Evolutionary conservation across 2,888 invertebrate species (phyloP).

Genomic region (Ypsolopha scabrella): DNA sequence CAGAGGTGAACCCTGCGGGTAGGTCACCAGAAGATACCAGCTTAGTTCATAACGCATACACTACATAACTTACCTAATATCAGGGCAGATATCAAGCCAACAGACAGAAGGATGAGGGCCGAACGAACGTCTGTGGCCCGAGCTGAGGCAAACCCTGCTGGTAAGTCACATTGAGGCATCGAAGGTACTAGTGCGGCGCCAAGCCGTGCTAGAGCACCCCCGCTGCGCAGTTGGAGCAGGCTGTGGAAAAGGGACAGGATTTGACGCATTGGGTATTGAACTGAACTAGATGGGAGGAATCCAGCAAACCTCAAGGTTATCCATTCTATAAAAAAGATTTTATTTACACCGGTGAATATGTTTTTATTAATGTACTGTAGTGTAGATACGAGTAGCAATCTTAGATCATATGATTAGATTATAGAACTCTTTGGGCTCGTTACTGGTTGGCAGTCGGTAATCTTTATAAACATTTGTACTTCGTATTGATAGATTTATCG

Average conservation of each 20-base stretch:
- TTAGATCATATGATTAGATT: no score
- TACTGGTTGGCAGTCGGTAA: no score
- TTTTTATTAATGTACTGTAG: no score
- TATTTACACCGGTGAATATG: neutral
- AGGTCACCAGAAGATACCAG: neutral
- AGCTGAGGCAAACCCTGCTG: constrained; percentile 69
- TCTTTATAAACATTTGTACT: no score
- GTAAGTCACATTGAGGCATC: constrained; percentile 67
- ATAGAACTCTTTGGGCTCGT: no score
- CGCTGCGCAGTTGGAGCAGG: constrained; percentile 43
- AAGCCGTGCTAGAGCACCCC: constrained; percentile 42
- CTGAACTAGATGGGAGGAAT: no score
- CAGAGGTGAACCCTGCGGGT: neutral
- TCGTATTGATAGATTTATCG: no score
- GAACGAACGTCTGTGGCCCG: constrained; percentile 70
- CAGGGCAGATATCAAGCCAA: constrained; percentile 46
- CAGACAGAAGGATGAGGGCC: constrained; percentile 61
- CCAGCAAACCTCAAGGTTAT: no score
- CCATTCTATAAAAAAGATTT: neutral
- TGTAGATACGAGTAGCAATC: no score
- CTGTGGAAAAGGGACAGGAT: constrained; percentile 17
- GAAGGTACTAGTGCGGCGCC: constrained; percentile 48
- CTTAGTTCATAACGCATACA: no score
- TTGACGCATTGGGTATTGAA: no score
- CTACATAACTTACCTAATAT: constrained; percentile 27